Conservation (phyloP, 2,113 vertebrate genomes). For the Cavia aperea region DNA sequence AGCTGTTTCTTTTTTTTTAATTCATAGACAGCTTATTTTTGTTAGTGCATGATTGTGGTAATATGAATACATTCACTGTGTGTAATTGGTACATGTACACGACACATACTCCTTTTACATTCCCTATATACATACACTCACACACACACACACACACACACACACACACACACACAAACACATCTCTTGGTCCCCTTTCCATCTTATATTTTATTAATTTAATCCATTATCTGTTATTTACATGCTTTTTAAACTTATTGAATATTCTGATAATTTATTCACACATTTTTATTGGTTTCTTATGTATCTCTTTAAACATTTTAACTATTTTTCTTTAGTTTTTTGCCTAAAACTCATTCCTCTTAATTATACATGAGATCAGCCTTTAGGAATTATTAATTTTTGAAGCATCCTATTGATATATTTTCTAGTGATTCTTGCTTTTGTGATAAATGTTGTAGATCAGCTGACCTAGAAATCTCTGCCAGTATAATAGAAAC, state of each 20-base stretch:
- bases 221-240: neutral
- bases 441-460: neutral
- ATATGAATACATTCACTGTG: neutral
- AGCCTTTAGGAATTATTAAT: neutral
- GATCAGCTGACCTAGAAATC: neutral
- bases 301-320: neutral
- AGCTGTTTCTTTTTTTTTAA: neutral
- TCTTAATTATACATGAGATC: neutral
- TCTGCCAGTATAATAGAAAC: neutral
- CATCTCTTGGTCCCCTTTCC: neutral
- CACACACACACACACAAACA: neutral
- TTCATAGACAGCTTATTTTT: neutral
- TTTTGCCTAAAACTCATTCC: neutral
- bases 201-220: neutral
- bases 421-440: neutral
- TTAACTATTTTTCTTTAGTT: neutral
- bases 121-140: neutral
- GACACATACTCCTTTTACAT: neutral
- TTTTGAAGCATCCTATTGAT: neutral
- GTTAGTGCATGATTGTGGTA: neutral
- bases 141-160: neutral
- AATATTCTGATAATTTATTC: neutral
- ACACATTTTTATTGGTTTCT: neutral
- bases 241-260: neutral
- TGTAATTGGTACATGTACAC: neutral